phyloP scores from a whole-genome alignment of 2,888 invertebrate genomes.

The Drosophila phalerata region DNA sequence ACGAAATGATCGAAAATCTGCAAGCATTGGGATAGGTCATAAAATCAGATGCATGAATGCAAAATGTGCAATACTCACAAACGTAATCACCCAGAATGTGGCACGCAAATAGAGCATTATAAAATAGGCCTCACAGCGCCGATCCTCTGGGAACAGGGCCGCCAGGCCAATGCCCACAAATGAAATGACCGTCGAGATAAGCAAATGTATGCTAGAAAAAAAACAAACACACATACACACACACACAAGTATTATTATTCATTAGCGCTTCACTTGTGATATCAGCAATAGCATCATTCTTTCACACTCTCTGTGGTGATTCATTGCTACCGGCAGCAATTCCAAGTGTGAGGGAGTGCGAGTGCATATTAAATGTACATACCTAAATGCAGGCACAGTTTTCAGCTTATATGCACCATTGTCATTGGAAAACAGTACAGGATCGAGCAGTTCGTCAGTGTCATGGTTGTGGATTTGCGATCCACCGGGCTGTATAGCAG shows the following conservation, averaged over 20 bases:
- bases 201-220: conserved; percentile 80
- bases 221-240: conserved; percentile 6
- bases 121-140: conserved; percentile 87
- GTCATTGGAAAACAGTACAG: conserved; percentile 80
- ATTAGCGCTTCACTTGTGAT: conserved; percentile 19
- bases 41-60: not conserved
- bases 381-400: conserved; percentile 84
- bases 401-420: conserved; percentile 80
- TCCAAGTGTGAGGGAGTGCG: not conserved
- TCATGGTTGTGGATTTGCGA: conserved; percentile 58
- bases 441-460: conserved; percentile 80
- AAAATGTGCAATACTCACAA: conserved; percentile 84
- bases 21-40: conserved; percentile 33
- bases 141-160: conserved; percentile 77
- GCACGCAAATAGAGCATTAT: conserved; percentile 87
- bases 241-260: not conserved
- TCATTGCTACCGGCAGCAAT: conserved; percentile 52
- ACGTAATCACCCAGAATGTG: conserved; percentile 87
- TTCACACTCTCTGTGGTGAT: conserved; percentile 40
- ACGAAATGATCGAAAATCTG: conserved; percentile 88
- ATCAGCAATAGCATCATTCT: conserved; percentile 38
- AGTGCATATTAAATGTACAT: conserved; percentile 6
- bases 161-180: conserved; percentile 82
- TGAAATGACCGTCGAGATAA: conserved; percentile 84
- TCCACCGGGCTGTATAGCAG: conserved; percentile 48